These are phyloP conservation scores for Yasuhikotakia modesta DNA, from an alignment of 2,797 vertebrate genomes.

Conservation along the genomic window DNA sequence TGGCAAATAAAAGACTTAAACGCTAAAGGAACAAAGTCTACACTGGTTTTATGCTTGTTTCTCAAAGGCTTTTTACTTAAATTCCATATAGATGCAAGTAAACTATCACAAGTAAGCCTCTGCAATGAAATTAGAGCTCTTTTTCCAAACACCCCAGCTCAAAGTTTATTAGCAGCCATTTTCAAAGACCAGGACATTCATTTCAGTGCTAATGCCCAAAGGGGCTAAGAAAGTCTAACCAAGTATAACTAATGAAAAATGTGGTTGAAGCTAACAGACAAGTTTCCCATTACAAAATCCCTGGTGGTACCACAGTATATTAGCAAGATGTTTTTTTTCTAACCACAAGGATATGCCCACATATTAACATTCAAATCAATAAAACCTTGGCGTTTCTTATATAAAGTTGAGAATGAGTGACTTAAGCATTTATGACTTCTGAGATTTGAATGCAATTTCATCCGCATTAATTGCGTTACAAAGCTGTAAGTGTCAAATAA, in stretches of 20 bases:
- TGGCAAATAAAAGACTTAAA: no score
- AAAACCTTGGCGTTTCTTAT: not conserved
- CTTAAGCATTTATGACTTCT: not conserved
- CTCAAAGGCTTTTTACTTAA: no score
- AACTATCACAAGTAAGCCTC: no score
- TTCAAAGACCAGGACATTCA: slow-evolving; percentile 47
- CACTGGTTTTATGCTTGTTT: no score
- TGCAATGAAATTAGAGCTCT: slow-evolving; percentile 25
- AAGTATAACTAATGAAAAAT: slow-evolving; percentile 50
- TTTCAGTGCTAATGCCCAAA: slow-evolving; percentile 48
- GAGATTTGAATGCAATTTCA: slow-evolving; percentile 28
- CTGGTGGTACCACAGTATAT: not conserved
- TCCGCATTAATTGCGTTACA: slow-evolving; percentile 3
- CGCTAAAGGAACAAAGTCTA: no score
- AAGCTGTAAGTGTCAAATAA: not conserved
- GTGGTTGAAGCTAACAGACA: slow-evolving; percentile 33
- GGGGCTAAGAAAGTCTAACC: slow-evolving; percentile 20
- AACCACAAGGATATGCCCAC: not conserved
- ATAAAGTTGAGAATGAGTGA: not conserved
- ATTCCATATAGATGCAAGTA: not conserved
- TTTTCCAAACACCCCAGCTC: slow-evolving; percentile 34
- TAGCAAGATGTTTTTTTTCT: not conserved
- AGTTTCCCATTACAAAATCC: slow-evolving; percentile 9
- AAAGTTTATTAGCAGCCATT: slow-evolving; percentile 49
- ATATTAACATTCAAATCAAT: not conserved